Evolutionary conservation across 1,140 invertebrate species (phyloP).

Genomic region (Drosophila asahinai): DNA sequence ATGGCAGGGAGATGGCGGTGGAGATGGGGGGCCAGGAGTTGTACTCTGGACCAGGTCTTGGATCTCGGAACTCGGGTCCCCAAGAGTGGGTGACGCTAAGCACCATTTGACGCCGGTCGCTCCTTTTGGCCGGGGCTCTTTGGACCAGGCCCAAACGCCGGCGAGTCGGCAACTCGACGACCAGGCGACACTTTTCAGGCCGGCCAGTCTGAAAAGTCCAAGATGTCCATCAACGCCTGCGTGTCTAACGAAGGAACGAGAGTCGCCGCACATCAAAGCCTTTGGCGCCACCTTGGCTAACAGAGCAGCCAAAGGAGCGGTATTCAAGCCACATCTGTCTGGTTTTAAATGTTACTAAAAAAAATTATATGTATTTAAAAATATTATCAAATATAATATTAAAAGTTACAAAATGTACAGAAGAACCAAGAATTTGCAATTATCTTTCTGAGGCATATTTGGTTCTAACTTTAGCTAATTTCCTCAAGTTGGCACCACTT

Average conservation of each 20-base stretch:
- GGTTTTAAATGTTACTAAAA: neutral
- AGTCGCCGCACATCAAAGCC: constrained; percentile 73
- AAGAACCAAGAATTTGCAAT: too few species aligned
- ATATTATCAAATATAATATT: neutral
- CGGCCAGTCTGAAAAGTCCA: constrained; percentile 43
- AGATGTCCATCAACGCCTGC: constrained; percentile 83
- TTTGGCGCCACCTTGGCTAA: constrained; percentile 70
- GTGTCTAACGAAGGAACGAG: constrained; percentile 75
- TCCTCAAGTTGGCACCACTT: neutral
- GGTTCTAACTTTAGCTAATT: neutral
- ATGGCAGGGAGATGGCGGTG: constrained; percentile 17
- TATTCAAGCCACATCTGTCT: neutral
- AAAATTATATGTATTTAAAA: neutral
- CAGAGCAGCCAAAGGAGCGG: neutral
- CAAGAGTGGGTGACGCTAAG: constrained; percentile 78
- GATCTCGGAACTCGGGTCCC: constrained; percentile 4
- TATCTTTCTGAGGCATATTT: neutral
- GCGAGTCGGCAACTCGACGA: constrained; percentile 9
- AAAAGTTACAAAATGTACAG: accelerated
- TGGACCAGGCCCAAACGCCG: constrained; percentile 36
- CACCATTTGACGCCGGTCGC: constrained; percentile 73
- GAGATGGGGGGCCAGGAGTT: constrained; percentile 36
- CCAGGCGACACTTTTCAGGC: constrained; percentile 66
- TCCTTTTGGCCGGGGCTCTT: constrained; percentile 24
- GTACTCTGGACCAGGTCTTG: constrained; percentile 23